Evolutionary conservation across 53 echinoderm and acorn worm genomes (phyloP).

Genomic region (Arbacia lixula): DNA sequence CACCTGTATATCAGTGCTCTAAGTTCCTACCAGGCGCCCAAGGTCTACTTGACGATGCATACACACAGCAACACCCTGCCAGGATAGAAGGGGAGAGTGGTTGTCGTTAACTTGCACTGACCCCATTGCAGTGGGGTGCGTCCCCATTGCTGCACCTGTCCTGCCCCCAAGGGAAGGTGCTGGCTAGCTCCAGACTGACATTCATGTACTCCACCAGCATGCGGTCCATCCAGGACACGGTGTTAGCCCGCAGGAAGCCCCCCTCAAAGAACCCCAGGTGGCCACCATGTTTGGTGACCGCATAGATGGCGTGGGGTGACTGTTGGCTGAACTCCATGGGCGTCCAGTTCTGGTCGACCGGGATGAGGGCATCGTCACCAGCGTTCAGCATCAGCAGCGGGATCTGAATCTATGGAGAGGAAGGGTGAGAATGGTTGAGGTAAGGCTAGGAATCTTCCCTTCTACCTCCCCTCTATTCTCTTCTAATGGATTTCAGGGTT

Average conservation of each 20-base stretch:
- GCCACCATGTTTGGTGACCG: conserved; percentile 96
- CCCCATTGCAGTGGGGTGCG: conserved; percentile 27
- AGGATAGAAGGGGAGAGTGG: no score
- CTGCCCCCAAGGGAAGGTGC: neutral
- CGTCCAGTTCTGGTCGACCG: conserved; percentile 63
- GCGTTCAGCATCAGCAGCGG: conserved; percentile 89
- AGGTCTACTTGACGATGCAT: no score
- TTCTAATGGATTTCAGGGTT: no score
- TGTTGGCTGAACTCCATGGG: conserved; percentile 69
- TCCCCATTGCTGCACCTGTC: conserved; percentile 27
- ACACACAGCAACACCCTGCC: no score
- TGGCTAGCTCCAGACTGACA: conserved; percentile 71
- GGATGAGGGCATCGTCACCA: conserved; percentile 91
- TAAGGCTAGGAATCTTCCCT: no score
- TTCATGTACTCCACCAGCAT: conserved; percentile 69
- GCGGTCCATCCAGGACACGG: conserved; percentile 89
- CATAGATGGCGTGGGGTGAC: conserved; percentile 83
- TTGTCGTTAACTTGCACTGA: conserved; percentile 14
- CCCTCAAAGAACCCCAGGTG: conserved; percentile 99
- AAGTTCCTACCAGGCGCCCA: no score
- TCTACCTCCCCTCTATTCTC: no score
- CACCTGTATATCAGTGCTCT: no score
- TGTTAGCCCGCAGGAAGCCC: conserved; percentile 79
- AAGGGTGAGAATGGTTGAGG: neutral
- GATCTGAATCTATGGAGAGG: conserved; percentile 68